A percentile compares a stretch with the other conserved stretches of the same genome.
These are phyloP conservation scores for Lytechinus variegatus DNA, from an alignment of 35 echinoderm and acorn worm genomes.

Conservation along the genomic window DNA sequence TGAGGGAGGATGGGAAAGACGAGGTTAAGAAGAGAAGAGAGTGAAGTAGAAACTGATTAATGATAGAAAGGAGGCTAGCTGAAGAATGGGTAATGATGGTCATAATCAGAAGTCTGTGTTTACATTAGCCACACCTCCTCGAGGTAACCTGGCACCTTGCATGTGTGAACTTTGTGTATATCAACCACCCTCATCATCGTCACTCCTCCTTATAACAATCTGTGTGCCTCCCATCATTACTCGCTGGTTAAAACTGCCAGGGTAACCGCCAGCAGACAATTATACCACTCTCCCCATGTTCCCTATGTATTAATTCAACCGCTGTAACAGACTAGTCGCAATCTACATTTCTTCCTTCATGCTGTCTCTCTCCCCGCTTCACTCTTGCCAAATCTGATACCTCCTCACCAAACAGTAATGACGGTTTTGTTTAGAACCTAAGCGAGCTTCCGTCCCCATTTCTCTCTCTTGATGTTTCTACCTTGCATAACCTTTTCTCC, in stretches of 20 bases:
- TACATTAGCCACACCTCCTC: neutral
- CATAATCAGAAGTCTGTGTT: neutral
- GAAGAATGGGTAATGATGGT: neutral
- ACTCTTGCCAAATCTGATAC: neutral
- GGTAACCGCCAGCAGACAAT: neutral
- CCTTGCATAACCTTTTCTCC: neutral
- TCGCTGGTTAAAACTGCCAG: neutral
- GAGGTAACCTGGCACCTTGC: neutral
- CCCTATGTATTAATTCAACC: neutral
- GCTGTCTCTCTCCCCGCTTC: neutral
- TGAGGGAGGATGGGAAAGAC: neutral
- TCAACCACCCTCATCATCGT: neutral
- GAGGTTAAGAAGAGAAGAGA: neutral
- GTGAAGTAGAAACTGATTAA: neutral
- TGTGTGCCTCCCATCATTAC: neutral
- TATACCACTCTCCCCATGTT: neutral
- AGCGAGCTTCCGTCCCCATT: neutral
- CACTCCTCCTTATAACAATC: neutral
- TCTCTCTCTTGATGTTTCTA: neutral
- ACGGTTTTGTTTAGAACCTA: neutral
- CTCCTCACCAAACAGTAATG: neutral
- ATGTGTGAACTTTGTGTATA: slow-evolving; percentile 2
- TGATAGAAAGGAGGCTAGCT: neutral
- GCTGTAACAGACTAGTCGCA: neutral
- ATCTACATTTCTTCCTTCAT: neutral